These are phyloP conservation scores for Phyllotis vaccarum DNA, from an alignment of 2,797 vertebrate genomes.

Conservation along the genomic window DNA sequence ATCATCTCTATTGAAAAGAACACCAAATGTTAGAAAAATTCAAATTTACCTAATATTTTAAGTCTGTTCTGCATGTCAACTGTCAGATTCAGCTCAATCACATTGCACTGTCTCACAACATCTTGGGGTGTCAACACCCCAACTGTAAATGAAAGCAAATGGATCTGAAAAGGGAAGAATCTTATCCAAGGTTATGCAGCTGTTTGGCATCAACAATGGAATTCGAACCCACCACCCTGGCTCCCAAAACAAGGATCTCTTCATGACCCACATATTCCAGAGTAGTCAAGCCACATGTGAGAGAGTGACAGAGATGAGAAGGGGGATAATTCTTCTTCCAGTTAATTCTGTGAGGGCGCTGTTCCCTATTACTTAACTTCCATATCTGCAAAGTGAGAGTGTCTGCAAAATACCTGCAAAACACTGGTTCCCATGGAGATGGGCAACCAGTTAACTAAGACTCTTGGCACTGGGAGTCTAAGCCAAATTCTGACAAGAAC, in stretches of 20 bases:
- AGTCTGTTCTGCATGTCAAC: slow-evolving; percentile 29
- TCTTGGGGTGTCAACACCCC: neutral
- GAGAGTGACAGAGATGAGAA: neutral
- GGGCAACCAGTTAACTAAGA: fast-evolving
- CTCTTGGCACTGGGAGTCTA: neutral
- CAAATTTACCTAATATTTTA: neutral
- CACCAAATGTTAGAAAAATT: neutral
- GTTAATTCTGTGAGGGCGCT: neutral
- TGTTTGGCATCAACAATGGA: slow-evolving; percentile 54
- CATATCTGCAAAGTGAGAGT: neutral
- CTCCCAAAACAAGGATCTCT: neutral
- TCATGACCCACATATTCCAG: neutral
- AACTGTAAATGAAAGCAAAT: neutral
- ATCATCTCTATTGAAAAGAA: neutral
- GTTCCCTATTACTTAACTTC: neutral
- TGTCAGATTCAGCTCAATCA: neutral
- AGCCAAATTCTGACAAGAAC: neutral
- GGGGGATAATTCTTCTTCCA: neutral
- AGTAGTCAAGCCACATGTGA: neutral
- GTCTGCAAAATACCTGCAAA: neutral
- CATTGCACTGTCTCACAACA: neutral
- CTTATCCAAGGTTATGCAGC: slow-evolving; percentile 69
- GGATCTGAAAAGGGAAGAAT: slow-evolving; percentile 17
- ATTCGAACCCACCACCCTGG: neutral
- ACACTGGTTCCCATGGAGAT: neutral